Evolutionary conservation across 2,113 vertebrate genomes (phyloP).

Genomic region (Nibea albiflora): DNA sequence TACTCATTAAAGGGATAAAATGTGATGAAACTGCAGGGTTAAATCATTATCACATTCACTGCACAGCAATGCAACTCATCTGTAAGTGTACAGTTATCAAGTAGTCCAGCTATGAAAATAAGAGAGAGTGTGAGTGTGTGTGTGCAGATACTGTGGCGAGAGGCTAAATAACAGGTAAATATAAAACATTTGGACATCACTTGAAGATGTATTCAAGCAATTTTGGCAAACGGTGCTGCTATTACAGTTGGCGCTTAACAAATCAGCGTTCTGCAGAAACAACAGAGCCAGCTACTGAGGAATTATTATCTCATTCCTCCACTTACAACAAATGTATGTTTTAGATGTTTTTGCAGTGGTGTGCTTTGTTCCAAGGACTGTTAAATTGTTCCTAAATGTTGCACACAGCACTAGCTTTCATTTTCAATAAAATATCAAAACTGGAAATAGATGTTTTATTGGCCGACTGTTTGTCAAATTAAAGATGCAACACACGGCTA

Average conservation of each 20-base stretch:
- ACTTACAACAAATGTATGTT: constrained; percentile 19
- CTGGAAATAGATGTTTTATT: constrained; percentile 29
- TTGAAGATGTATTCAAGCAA: not conserved
- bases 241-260: not conserved
- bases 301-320: constrained; percentile 9
- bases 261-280: constrained; percentile 14
- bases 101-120: constrained; percentile 38
- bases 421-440: constrained; percentile 32
- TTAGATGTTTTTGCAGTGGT: not conserved
- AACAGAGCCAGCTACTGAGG: not conserved
- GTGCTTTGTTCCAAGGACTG: constrained; percentile 19
- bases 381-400: constrained; percentile 2
- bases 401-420: constrained; percentile 27
- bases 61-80: constrained; percentile 61
- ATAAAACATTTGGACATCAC: constrained; percentile 36
- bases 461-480: constrained; percentile 26
- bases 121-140: not conserved
- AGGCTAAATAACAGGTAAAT: constrained; percentile 33
- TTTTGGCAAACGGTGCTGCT: constrained; percentile 10
- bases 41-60: constrained; percentile 64
- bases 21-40: constrained; percentile 66
- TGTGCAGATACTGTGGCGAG: constrained; percentile 24
- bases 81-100: constrained; percentile 42
- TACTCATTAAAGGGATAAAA: constrained; percentile 71
- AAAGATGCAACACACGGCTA: constrained; percentile 22